Evolutionary conservation across 2,888 invertebrate genomes (phyloP).

Genomic region (Corbicula japonica): DNA sequence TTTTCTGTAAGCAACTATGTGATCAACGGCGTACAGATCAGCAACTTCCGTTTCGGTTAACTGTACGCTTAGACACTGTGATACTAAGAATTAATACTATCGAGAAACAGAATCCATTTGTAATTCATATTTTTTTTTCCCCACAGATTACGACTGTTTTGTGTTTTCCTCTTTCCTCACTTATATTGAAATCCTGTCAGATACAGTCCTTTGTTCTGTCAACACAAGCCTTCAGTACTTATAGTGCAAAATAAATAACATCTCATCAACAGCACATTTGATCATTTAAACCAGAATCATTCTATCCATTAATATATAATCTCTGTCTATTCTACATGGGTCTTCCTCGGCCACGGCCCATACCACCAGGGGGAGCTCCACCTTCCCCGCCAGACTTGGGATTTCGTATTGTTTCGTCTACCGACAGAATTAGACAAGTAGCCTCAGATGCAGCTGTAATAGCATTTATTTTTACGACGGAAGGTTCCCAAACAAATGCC

Average conservation of each 20-base stretch:
- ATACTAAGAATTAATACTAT: no score
- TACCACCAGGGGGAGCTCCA: constrained; percentile 55
- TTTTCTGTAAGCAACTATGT: no score
- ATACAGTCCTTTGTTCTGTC: no score
- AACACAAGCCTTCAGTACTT: no score
- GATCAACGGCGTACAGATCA: no score
- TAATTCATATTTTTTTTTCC: no score
- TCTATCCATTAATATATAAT: constrained; percentile 5
- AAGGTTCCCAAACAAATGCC: constrained; percentile 99
- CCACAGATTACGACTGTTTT: no score
- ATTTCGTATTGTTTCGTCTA: constrained; percentile 97
- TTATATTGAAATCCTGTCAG: no score
- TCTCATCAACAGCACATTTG: constrained; percentile 17
- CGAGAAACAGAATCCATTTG: no score
- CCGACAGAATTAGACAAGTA: constrained; percentile 97
- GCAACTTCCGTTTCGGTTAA: no score
- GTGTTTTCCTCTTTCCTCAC: no score
- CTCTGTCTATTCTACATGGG: constrained; percentile 75
- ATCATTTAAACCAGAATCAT: constrained; percentile 32
- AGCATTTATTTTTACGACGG: constrained; percentile 98
- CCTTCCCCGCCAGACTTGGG: constrained; percentile 77
- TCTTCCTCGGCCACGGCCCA: constrained; percentile 82
- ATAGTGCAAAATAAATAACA: constrained; percentile 22
- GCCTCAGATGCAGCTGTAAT: constrained; percentile 98
- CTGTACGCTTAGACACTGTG: no score